phyloP scores from a whole-genome alignment of 2,888 invertebrate genomes.

The Suillia variegata region DNA sequence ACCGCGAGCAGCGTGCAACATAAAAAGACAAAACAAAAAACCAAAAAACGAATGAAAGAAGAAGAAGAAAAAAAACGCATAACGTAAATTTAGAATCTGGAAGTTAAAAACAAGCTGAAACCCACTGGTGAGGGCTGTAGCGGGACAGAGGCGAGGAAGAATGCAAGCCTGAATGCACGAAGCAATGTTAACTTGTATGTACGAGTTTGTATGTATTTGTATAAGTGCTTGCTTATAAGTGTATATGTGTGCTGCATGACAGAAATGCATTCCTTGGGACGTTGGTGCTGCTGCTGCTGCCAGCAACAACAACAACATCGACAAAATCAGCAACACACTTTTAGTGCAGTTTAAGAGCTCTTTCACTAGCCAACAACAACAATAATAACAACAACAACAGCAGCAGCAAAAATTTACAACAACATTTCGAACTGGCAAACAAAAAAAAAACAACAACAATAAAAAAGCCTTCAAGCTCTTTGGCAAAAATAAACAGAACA shows the following conservation, averaged over 20 bases:
- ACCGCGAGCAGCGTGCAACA: slow-evolving; percentile 42
- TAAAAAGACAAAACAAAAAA: not conserved
- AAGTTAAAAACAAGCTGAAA: slow-evolving; percentile 15
- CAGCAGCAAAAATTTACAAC: slow-evolving; percentile 7
- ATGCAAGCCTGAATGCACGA: not conserved
- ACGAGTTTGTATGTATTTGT: not conserved
- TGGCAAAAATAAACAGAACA: not conserved
- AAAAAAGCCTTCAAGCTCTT: not conserved
- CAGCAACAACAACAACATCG: slow-evolving; percentile 18
- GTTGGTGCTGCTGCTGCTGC: no score
- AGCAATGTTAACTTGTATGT: not conserved
- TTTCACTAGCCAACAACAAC: slow-evolving; percentile 3
- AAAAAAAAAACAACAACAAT: no score
- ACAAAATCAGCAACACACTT: slow-evolving; percentile 18
- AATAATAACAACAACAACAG: slow-evolving; percentile 1
- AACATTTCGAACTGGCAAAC: not conserved
- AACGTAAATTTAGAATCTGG: slow-evolving; percentile 16
- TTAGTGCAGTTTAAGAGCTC: slow-evolving; percentile 4
- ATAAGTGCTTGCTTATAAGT: not conserved
- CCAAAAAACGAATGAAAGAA: not conserved
- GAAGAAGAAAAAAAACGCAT: not conserved
- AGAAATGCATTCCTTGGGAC: slow-evolving; percentile 25
- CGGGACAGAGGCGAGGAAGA: not conserved
- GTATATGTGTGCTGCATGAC: slow-evolving; percentile 34
- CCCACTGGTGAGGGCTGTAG: not conserved